Evolutionary conservation across 2,113 vertebrate species (phyloP), one percentile per base, ranked within the genome.

Genomic region (Neomonachus schauinslandi): DNA sequence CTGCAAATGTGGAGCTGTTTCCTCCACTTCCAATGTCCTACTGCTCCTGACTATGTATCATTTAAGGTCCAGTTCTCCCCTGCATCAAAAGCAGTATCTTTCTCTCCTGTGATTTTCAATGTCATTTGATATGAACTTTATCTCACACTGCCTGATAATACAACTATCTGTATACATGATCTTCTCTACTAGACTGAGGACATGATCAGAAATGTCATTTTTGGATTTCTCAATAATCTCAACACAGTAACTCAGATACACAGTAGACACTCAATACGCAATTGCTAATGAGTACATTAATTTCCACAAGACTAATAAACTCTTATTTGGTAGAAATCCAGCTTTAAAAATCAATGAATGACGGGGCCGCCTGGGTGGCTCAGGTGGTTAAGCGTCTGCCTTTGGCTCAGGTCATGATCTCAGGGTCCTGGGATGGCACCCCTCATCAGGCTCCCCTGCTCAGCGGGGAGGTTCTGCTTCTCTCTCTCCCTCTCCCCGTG

Each of bases 141-240:
- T 10, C 42, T 84, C 42, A 87, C 74, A 74, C 4, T 83, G n/a
- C 55, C 49, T 65, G 53, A 21, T 77, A 82, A 96, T 36, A 89
- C 7, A 93, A 22, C 21, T 92, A 89, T 65, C 26, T 77, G 46
- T 89, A 49, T 69, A 83, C 24, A 4, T 76, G 77, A 94, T 89
- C 53, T 89, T 89, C 55, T 57, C 33, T 79, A 72, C 26, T 42
- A 96, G 33, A 97, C 81, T 72, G n/a, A 97, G 18, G 12, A 77
- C 24, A 67, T 61, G 26, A 88, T 51, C 14, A 90, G 53, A 22
- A 16, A 90, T 92, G 81, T 96, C 7, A 82, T 49, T 63, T 95
- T 90, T 90, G 33, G 49, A 94, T 87, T 95, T 96, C n/a, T 82
- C 72, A 90, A 79, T 76, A 77, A 80, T 90, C n/a, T 89, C 80